Percentiles rank a stretch among this genome's conserved stretches.
Conservation (phyloP, 2,113 vertebrate species). For the Regulus satrapa region DNA sequence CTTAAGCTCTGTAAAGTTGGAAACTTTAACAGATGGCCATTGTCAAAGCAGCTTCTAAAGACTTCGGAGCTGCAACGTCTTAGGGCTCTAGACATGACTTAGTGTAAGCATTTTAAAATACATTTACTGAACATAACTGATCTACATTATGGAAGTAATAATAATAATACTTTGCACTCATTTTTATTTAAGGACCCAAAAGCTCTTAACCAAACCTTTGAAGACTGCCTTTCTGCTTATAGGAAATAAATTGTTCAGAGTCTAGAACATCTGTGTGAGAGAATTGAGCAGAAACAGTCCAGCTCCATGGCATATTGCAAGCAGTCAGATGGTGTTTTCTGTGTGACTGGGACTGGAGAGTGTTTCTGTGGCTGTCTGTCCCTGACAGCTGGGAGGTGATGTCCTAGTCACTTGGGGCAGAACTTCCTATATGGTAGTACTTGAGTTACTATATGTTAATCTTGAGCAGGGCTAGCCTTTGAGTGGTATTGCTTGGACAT, state of each 20-base stretch:
- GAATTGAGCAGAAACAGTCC: not conserved
- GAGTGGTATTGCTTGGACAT: not conserved
- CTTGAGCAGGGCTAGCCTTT: not conserved
- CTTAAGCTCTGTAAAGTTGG: not conserved
- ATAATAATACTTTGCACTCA: not conserved
- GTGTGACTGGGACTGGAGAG: too few species aligned
- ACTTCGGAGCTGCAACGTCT: not conserved
- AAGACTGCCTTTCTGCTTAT: not conserved
- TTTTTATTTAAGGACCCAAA: not conserved
- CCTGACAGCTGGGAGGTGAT: not conserved
- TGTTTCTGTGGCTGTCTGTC: not conserved
- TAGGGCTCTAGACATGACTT: not conserved
- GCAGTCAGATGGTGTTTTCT: not conserved
- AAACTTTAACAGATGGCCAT: not conserved
- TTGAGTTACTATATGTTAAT: too few species aligned
- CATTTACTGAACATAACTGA: not conserved
- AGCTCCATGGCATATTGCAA: fast-evolving
- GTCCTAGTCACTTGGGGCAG: fast-evolving
- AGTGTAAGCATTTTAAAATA: not conserved
- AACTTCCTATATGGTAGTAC: not conserved
- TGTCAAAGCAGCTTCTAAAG: not conserved
- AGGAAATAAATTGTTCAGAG: not conserved
- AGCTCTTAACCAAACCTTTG: not conserved
- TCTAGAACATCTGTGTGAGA: not conserved
- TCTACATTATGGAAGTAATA: not conserved